Evolutionary conservation across 2,797 vertebrate genomes (phyloP).

Genomic region (Picus viridis): DNA sequence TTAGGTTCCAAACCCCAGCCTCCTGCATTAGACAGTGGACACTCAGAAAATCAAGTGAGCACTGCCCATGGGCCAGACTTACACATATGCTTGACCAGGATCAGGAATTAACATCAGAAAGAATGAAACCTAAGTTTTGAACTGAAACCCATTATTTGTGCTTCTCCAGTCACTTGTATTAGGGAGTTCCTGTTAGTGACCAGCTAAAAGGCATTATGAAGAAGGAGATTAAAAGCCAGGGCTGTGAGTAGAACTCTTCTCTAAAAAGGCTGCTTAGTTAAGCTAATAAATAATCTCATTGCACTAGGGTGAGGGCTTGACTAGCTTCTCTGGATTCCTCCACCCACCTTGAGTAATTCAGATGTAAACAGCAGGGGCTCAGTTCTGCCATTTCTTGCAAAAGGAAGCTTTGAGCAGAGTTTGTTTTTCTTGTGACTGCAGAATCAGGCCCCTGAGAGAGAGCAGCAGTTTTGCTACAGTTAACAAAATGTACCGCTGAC

Average conservation of each 20-base stretch:
- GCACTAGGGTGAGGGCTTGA: conserved; percentile 41
- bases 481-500: neutral
- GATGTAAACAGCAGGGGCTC: conserved; percentile 29
- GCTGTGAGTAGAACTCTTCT: neutral
- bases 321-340: conserved; percentile 12
- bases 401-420: neutral
- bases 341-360: neutral
- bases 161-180: neutral
- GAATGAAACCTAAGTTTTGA: neutral
- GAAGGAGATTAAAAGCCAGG: conserved; percentile 20
- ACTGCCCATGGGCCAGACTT: neutral
- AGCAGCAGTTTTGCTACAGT: conserved; percentile 38
- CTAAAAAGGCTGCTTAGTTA: conserved; percentile 37
- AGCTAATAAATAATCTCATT: conserved; percentile 70
- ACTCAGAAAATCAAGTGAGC: neutral
- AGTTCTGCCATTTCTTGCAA: neutral
- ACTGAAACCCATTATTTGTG: conserved; percentile 24
- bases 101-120: conserved; percentile 25
- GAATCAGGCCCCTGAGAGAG: neutral
- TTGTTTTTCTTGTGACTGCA: conserved; percentile 1
- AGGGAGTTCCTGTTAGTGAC: neutral
- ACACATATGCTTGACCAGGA: neutral
- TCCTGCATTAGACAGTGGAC: neutral
- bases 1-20: conserved; percentile 32
- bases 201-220: neutral